Base-by-base conservation (phyloP, 2,888 invertebrate genomes). In the Zygaena filipendulae region DNA sequence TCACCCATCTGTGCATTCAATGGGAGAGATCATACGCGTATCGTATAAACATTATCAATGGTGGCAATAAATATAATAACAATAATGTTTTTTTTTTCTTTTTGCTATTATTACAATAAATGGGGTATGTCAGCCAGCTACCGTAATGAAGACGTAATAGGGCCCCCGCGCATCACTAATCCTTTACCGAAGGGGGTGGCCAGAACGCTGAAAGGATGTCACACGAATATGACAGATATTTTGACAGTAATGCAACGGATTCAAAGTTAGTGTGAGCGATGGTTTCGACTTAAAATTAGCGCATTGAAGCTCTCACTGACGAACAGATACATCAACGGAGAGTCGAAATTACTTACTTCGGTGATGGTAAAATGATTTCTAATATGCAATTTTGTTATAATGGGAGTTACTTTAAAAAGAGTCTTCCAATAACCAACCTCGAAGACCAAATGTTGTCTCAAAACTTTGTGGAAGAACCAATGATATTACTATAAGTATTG, bases 91-190 rank as follows among this genome's bases (percentile, higher is more conserved):
- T 64, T 63, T 67, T 59, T 63, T 67, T 56, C 59, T 66, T 64
- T 63, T 67, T 59, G 62, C 66, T 61, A 61, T 59, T 62, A 58
- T 56, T 48, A 49, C 45, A 61, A 59, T 60, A 40, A 39, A 47
- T 41, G 51, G 58, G 57, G 52, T 43, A 50, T 61, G 67, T 59
- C 72, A 67, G 68, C 63, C 72, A 66, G 71, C 77, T 72, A 68
- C 77, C 72, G 58, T 75, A 79, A 79, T 79, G 79, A 79, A 77
- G 77, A 75, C 75, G 77, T 79, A 77, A 77, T 79, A 52, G 72
- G 71, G 75, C 63, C 49, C 59, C 52, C 49, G 60, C 52, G 54
- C 49, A 55, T 54, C 55, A 42, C 55, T 77, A 77, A 77, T 77
- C 77, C 74, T 67, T 60, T 63, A 41, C 58, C 49, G 56, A 68